These are phyloP conservation scores for Benitochromis conjunctus DNA, from an alignment of 2,113 vertebrate species.

Conservation along the genomic window DNA sequence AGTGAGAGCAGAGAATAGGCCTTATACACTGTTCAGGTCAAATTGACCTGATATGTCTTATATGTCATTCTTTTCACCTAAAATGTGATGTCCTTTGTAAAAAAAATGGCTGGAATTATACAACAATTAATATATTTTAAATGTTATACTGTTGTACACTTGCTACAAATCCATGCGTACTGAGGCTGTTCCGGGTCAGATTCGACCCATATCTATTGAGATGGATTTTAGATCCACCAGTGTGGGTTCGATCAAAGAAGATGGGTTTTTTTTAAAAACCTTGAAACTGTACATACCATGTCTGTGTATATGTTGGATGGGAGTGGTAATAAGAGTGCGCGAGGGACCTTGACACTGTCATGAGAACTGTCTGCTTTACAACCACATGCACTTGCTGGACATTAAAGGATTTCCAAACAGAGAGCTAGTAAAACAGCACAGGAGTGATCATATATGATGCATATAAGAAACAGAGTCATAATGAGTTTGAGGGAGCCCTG, in stretches of 20 bases:
- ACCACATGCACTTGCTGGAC: neutral
- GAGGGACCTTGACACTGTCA: neutral
- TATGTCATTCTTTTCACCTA: neutral
- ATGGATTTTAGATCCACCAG: neutral
- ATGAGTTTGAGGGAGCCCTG: neutral
- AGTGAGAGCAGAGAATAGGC: fast-evolving
- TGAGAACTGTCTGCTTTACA: neutral
- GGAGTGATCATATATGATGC: neutral
- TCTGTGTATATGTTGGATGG: fast-evolving
- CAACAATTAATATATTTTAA: neutral
- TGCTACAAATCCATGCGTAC: neutral
- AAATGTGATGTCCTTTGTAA: neutral
- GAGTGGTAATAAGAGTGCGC: fast-evolving
- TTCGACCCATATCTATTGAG: neutral
- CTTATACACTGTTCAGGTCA: fast-evolving
- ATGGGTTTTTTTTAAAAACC: neutral
- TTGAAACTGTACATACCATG: fast-evolving
- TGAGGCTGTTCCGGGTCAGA: neutral
- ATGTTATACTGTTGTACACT: neutral
- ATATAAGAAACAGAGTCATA: neutral
- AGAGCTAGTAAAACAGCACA: neutral
- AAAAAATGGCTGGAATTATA: neutral
- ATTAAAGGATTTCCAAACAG: neutral
- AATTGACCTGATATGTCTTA: neutral
- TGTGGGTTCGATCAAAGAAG: neutral